Conservation (phyloP, 2,888 invertebrate species). For the Chirona hameri region DNA sequence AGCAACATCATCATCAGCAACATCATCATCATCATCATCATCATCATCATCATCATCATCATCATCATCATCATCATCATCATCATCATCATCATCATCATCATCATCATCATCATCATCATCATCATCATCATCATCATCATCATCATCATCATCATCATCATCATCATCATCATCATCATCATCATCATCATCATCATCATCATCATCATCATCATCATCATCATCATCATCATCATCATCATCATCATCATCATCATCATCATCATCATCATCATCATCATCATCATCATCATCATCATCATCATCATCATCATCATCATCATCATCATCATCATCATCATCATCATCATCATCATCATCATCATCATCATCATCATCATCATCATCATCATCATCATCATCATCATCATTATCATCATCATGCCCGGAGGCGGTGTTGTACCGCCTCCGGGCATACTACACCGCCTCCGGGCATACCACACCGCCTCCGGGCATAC, state of each 20-base stretch:
- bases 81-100: not conserved
- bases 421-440: not conserved
- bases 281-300: no score
- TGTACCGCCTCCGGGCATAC: no score
- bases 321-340: no score
- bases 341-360: no score
- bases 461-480: no score
- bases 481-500: no score
- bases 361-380: no score
- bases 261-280: not conserved
- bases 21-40: not conserved
- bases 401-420: conserved; percentile 22
- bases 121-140: conserved; percentile 13
- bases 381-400: no score
- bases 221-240: not conserved
- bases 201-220: not conserved
- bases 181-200: not conserved
- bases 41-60: not conserved
- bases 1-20: no score
- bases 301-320: no score
- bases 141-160: not conserved
- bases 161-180: not conserved
- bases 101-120: conserved; percentile 2
- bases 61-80: not conserved
- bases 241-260: conserved; percentile 2